Percentiles rank a stretch among this genome's conserved stretches.
Conservation (phyloP, 2,797 vertebrate species). For the Semotilus atromaculatus region DNA sequence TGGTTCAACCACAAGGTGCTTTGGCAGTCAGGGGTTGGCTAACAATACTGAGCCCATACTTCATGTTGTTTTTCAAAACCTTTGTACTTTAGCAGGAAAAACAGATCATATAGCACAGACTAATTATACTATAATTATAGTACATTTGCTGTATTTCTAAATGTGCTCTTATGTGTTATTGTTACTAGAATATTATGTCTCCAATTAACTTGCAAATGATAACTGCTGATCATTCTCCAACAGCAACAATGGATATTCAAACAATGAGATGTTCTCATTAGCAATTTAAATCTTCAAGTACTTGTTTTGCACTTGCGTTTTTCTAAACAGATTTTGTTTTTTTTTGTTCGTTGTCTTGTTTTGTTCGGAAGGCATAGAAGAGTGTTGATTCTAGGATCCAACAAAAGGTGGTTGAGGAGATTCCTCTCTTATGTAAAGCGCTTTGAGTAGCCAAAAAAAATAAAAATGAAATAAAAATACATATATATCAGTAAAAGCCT, state of each 20-base stretch:
- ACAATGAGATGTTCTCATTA: conserved; percentile 6
- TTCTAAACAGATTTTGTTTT: background rate
- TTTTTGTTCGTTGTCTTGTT: too few species aligned
- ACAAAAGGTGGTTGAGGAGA: background rate
- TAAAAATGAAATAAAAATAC: too few species aligned
- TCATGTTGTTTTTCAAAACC: conserved; percentile 43
- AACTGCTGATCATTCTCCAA: background rate
- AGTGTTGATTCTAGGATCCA: background rate
- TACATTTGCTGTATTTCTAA: background rate
- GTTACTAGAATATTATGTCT: background rate
- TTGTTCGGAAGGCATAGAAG: background rate
- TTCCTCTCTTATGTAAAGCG: background rate
- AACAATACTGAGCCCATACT: conserved; percentile 34
- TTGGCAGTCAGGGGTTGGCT: conserved; percentile 36
- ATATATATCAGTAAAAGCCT: background rate
- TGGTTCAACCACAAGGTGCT: conserved; percentile 11
- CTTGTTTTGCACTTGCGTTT: background rate
- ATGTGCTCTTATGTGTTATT: background rate
- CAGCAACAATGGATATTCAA: background rate
- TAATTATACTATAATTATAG: conserved; percentile 1
- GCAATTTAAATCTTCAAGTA: conserved; percentile 4
- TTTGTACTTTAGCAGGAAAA: conserved; percentile 25
- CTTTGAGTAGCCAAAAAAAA: too few species aligned
- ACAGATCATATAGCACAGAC: background rate
- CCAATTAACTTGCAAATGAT: conserved; percentile 18